Evolutionary conservation across 2,888 invertebrate species (phyloP), one percentile per base, ranked within the genome.

Genomic region (Cheilosia vernalis): DNA sequence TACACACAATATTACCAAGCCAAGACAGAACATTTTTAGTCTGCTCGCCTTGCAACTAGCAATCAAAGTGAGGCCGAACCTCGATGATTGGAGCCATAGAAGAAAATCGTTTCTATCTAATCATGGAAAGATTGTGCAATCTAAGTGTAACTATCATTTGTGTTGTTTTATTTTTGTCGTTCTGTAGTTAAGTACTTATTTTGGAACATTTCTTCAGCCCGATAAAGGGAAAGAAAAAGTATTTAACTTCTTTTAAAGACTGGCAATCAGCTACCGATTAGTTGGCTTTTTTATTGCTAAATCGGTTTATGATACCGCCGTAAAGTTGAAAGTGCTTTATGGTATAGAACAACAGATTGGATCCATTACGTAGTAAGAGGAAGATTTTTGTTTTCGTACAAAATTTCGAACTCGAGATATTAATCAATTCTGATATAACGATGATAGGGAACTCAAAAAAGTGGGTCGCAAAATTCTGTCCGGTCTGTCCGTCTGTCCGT

Each of bases 1-100:
- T 15, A 79, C 7, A 13, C 63, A 73, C 37, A 84, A 15, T 40
- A 84, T 33, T 19, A 84, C 53, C 9, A 84, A 2, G 5, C 55
- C 42, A 13, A 53, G 44, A 2, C 64, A 64, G 37, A 84, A 2
- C 69, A 79, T 66, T 17, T 58, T 78, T 2, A 5, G 44, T 42
- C 21, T 17, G 55, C 49, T 58, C 24, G 3, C 13, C 6, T 56
- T 49, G 27, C 64, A 47, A 15, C 15, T 24, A 13, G 27, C n/a
- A 30, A 63, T 37, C 63, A 19, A 19, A 76, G 42, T 76, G 76
- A 37, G 27, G 17, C 33, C 19, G 17, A 33, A 15, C 21, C 13
- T 9, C 15, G 7, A 10, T 44, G 15, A 56, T 37, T 17, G 30
- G 19, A 33, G 9, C 19, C 27, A 0, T 19, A 24, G 24, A 53